phyloP scores from a whole-genome alignment of 2,113 vertebrate genomes.

The Caranx melampygus region DNA sequence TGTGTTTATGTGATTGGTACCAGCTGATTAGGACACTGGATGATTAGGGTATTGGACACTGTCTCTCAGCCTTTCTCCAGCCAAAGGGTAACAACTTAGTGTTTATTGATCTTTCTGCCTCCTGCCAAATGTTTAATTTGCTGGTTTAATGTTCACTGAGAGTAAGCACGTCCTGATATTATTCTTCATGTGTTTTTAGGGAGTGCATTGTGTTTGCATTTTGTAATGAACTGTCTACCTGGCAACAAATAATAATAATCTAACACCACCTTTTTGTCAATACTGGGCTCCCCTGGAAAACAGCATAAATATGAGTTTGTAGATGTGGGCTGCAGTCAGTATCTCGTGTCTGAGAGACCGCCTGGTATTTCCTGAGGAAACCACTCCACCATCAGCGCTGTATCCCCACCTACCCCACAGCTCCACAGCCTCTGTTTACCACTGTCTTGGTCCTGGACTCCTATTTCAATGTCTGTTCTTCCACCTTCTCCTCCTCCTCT shows the following conservation, averaged over 20 bases:
- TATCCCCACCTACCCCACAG: neutral
- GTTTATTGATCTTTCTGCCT: conserved; percentile 32
- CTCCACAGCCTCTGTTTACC: neutral
- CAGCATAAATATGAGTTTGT: conserved; percentile 8
- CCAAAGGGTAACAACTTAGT: neutral
- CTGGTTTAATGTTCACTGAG: neutral
- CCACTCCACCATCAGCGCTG: conserved; percentile 28
- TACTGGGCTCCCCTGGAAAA: neutral
- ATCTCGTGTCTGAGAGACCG: conserved; percentile 43
- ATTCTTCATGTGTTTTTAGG: neutral
- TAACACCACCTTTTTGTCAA: neutral
- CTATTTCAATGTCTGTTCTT: neutral
- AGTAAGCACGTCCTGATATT: neutral
- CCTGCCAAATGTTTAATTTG: conserved; percentile 31
- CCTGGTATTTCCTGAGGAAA: conserved; percentile 75
- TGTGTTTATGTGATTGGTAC: neutral
- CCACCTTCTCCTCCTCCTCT: neutral
- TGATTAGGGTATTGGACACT: neutral
- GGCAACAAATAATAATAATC: neutral
- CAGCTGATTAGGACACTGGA: neutral
- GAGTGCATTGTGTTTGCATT: neutral
- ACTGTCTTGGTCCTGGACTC: neutral
- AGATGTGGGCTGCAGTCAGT: conserved; percentile 16
- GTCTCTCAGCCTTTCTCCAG: neutral
- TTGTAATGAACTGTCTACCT: neutral